Evolutionary conservation across 2,797 vertebrate genomes (phyloP).

Genomic region (Nyctibius grandis): DNA sequence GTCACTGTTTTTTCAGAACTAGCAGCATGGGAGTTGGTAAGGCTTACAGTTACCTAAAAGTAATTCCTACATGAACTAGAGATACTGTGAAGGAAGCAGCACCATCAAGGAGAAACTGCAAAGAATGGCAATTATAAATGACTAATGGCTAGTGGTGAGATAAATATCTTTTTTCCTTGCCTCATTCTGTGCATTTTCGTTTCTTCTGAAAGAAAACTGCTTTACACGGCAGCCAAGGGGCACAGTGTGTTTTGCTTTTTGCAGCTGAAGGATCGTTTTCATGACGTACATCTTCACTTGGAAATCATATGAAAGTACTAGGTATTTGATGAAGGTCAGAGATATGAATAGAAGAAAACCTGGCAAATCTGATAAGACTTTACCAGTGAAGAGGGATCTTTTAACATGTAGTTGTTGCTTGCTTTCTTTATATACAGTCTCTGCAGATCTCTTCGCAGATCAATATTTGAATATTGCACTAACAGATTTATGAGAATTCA

Average conservation of each 20-base stretch:
- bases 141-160: background rate
- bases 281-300: background rate
- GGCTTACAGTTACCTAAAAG: background rate
- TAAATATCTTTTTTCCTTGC: background rate
- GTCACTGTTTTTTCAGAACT: background rate
- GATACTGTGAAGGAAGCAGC: background rate
- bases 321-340: background rate
- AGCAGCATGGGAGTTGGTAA: background rate
- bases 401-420: background rate
- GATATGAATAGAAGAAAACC: background rate
- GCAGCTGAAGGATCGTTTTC: background rate
- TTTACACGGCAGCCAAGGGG: background rate
- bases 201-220: background rate
- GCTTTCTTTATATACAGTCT: background rate
- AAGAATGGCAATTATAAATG: background rate
- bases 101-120: background rate
- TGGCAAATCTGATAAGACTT: background rate
- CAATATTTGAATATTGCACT: background rate
- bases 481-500: background rate
- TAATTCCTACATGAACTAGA: background rate
- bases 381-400: background rate
- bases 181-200: background rate
- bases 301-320: background rate
- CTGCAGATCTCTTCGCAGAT: background rate
- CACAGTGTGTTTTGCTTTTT: background rate